phyloP scores from a whole-genome alignment of 2,113 vertebrate species.

The Phoxinus phoxinus region DNA sequence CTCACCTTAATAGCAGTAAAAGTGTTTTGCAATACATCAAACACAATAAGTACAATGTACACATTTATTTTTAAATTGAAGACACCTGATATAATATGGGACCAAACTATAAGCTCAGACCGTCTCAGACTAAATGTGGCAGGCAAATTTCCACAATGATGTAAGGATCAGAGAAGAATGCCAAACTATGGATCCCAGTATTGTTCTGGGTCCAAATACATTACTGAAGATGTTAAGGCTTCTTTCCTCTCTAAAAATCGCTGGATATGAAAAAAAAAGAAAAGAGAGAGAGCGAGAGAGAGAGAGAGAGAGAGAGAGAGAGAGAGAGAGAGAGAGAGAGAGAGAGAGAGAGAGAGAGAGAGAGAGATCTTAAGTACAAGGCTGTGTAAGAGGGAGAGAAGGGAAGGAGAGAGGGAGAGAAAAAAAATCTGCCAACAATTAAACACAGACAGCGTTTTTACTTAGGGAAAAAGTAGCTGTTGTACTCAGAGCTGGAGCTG shows the following conservation, averaged over 20 bases:
- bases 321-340: too few species aligned
- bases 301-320: too few species aligned
- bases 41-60: background rate
- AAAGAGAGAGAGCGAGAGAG: too few species aligned
- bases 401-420: background rate
- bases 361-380: background rate
- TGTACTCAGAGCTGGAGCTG: constrained; percentile 68
- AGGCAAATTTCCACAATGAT: background rate
- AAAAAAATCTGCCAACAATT: constrained; percentile 77
- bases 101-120: too few species aligned
- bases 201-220: constrained; percentile 57
- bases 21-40: background rate
- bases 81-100: too few species aligned
- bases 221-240: constrained; percentile 65
- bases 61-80: too few species aligned
- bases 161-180: background rate
- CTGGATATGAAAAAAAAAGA: background rate
- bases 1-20: background rate
- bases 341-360: too few species aligned
- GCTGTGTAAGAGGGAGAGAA: constrained; percentile 14
- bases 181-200: constrained; percentile 23
- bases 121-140: background rate
- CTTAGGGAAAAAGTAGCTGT: constrained; percentile 71
- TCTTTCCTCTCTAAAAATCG: constrained; percentile 60
- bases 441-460: constrained; percentile 74